These are phyloP conservation scores for Seira musarum DNA, from an alignment of 2,888 invertebrate genomes.

Conservation along the genomic window DNA sequence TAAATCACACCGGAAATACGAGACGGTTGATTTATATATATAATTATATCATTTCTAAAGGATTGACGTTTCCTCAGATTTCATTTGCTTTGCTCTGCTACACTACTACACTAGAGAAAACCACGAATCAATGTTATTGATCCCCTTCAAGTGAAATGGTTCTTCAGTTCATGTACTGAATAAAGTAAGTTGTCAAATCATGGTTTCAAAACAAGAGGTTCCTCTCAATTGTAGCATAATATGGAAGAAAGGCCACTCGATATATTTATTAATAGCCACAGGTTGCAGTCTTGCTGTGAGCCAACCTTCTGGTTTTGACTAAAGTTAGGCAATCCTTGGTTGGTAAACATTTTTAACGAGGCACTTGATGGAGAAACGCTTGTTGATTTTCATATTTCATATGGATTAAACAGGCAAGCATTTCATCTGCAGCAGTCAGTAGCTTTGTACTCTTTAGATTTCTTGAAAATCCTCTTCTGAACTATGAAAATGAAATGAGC, in stretches of 20 bases:
- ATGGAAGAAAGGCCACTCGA: neutral
- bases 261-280: neutral
- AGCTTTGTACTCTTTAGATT: too few relatives aligned
- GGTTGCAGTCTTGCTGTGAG: neutral
- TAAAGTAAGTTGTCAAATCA: neutral
- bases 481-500: too few relatives aligned
- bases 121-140: neutral
- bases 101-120: too few relatives aligned
- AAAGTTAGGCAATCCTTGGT: too few relatives aligned
- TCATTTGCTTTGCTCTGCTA: neutral
- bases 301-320: too few relatives aligned
- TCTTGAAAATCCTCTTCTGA: too few relatives aligned
- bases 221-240: neutral
- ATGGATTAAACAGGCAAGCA: neutral
- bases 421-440: too few relatives aligned
- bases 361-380: constrained; percentile 6
- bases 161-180: neutral
- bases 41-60: constrained; percentile 8
- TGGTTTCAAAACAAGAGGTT: neutral
- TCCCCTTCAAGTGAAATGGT: neutral
- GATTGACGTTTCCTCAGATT: neutral
- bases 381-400: constrained; percentile 15
- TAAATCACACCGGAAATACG: neutral
- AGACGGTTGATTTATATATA: constrained; percentile 7
- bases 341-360: constrained; percentile 12